Base-by-base conservation (phyloP, 2,888 invertebrate species). In the Drosophila mimica region DNA sequence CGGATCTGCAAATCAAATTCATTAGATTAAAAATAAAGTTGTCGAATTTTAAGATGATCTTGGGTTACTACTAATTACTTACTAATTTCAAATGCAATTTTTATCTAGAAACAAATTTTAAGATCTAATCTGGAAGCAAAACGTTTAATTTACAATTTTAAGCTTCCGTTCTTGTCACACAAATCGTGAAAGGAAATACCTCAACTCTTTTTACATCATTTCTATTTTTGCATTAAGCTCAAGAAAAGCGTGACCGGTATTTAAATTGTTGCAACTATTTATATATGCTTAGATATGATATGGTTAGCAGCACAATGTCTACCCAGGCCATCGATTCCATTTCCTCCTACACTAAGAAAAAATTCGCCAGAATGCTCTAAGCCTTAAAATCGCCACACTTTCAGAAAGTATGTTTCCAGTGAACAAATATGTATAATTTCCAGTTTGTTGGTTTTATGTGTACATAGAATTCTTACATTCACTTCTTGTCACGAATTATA, bases 191-290 rank as follows among this genome's bases (percentile, higher is more conserved):
- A 2, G 5, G 11, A 20, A 69, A 48, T 58, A 49, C 34, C 48
- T 46, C 28, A 33, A 53, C 15, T 46, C 43, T 56, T 34, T 34
- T 54, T 79, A 67, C 80, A 80, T 84, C 67, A 68, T 68, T 70
- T 79, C 48, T 69, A 71, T 72, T 75, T 72, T 74, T 66, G 74
- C 81, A 74, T 68, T 74, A 78, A 73, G 59, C 68, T 80, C 82
- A 87, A 82, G 88, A 90, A 76, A 89, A 89, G 80, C 89, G 90
- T 88, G 88, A 88, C 79, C 68, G 66, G 82, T 77, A 80, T 83
- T 81, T 75, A 13, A 59, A 65, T 69, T 60, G 34, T 40, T 58
- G 33, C 46, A 46, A 25, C 46, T 46, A 25, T 46, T 25, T 46
- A 46, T 20, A 46, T 13, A 20, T 46, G 20, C 46, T 46, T 0